phyloP scores from a whole-genome alignment of 2,797 vertebrate species.

The Hydrolagus colliei region DNA sequence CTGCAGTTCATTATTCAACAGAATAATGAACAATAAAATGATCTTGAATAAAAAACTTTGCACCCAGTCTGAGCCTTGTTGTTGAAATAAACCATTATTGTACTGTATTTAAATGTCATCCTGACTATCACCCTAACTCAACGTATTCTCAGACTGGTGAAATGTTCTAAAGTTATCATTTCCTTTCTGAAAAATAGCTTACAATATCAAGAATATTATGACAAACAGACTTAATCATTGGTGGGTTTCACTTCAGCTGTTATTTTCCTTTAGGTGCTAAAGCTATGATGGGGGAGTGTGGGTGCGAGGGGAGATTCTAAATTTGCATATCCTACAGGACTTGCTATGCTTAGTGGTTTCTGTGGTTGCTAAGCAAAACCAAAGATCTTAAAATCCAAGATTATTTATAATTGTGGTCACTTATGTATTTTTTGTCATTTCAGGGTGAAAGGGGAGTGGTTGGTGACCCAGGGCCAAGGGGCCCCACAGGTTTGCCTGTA shows the following conservation, averaged over 20 bases:
- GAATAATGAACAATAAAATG: too few relatives aligned
- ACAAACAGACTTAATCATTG: neutral
- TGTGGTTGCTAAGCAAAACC: neutral
- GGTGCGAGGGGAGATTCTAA: neutral
- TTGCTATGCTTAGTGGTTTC: neutral
- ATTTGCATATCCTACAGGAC: neutral
- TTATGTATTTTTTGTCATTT: conserved; percentile 43
- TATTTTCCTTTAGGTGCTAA: conserved; percentile 37
- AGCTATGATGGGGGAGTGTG: neutral
- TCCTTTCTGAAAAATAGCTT: conserved; percentile 1
- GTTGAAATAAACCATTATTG: neutral
- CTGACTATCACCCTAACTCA: neutral
- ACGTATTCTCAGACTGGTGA: neutral
- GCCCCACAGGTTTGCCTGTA: conserved; percentile 92
- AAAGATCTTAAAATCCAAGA: neutral
- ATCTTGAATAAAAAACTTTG: too few relatives aligned
- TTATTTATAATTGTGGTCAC: conserved; percentile 3
- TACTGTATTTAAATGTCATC: neutral
- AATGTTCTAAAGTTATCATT: neutral
- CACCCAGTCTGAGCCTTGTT: too few relatives aligned
- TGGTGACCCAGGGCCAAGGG: conserved; percentile 86
- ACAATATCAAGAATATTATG: conserved; percentile 7
- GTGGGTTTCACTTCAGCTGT: conserved; percentile 44
- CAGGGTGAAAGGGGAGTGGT: conserved; percentile 81
- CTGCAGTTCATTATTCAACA: too few relatives aligned